Percentiles rank a stretch among this genome's conserved stretches.
These are phyloP conservation scores for Dryobates pubescens DNA, from an alignment of 2,797 vertebrate genomes.

Conservation along the genomic window DNA sequence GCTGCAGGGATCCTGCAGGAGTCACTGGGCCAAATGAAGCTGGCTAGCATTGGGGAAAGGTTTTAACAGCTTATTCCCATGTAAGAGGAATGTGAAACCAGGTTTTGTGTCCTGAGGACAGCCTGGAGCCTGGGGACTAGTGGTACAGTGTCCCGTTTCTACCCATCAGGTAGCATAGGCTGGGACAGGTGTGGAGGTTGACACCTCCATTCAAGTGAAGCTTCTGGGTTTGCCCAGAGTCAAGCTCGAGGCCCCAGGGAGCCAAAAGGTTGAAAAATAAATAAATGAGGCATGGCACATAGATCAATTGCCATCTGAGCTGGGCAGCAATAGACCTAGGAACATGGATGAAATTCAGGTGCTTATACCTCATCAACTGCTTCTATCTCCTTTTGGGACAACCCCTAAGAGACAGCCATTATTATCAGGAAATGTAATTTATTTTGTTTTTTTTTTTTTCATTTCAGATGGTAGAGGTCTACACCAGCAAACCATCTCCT, in stretches of 20 bases:
- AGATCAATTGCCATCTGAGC: background rate
- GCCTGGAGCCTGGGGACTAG: background rate
- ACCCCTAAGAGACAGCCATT: background rate
- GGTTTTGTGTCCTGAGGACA: background rate
- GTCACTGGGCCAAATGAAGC: background rate
- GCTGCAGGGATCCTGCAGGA: background rate
- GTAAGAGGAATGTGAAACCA: background rate
- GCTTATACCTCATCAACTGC: background rate
- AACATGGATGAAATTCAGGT: background rate
- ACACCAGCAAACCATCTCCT: background rate
- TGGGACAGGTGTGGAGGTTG: background rate
- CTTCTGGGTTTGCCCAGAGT: background rate
- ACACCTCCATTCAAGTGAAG: background rate
- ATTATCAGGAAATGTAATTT: background rate
- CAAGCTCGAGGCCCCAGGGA: background rate
- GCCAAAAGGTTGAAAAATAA: background rate
- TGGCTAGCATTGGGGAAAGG: rapidly evolving
- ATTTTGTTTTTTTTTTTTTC: background rate
- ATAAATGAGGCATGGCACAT: background rate
- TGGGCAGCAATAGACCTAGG: background rate
- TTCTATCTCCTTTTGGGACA: background rate
- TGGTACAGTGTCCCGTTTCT: background rate
- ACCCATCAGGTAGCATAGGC: rapidly evolving
- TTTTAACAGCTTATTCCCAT: background rate
- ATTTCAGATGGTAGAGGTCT: background rate